Conservation (phyloP, 2,113 vertebrate species). For the Nycticorax nycticorax region DNA sequence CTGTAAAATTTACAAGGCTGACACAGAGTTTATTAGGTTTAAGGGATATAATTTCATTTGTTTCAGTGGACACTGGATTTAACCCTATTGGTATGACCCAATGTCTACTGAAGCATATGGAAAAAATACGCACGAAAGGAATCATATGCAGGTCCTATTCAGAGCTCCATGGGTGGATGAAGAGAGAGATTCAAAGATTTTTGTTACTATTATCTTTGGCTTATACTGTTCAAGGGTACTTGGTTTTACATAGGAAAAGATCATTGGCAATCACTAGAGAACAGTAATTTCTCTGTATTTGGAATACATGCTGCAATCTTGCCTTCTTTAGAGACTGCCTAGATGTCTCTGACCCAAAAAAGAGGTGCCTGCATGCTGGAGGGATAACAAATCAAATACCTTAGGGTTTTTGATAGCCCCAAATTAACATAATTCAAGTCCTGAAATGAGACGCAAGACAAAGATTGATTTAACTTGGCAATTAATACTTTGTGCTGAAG, state of each 20-base stretch:
- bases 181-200: neutral
- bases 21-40: neutral
- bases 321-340: neutral
- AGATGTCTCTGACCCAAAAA: neutral
- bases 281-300: neutral
- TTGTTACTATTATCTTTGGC: neutral
- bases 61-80: neutral
- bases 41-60: conserved; percentile 5
- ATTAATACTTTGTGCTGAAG: neutral
- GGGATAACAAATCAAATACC: neutral
- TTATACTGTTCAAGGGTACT: neutral
- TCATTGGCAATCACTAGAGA: neutral
- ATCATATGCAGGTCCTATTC: neutral
- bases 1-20: conserved; percentile 29
- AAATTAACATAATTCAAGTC: neutral
- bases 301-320: neutral
- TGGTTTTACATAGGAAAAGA: neutral
- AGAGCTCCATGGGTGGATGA: neutral
- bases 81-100: neutral
- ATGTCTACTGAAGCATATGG: neutral
- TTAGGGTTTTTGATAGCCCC: neutral
- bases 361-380: neutral
- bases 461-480: neutral
- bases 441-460: neutral
- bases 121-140: neutral